These are phyloP conservation scores for Sebastes baramenuke DNA, from an alignment of 2,797 vertebrate species.

Conservation along the genomic window DNA sequence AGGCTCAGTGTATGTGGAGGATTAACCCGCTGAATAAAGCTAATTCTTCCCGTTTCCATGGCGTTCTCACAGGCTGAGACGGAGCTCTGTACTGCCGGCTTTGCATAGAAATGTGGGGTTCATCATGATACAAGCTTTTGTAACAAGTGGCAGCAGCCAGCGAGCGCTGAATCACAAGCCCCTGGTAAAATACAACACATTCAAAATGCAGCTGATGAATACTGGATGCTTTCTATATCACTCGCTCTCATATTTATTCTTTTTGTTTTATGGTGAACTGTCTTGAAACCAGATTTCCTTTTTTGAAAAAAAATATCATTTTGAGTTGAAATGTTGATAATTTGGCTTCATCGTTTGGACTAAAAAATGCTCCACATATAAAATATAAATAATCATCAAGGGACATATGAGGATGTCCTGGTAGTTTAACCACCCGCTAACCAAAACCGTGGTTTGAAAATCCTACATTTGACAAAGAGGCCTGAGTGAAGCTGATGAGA, in stretches of 20 bases:
- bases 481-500: background rate
- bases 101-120: background rate
- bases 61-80: background rate
- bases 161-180: background rate
- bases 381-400: background rate
- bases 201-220: background rate
- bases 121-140: background rate
- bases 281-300: background rate
- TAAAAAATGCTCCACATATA: background rate
- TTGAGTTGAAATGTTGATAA: background rate
- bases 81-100: background rate
- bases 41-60: background rate
- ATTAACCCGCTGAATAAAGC: conserved; percentile 10
- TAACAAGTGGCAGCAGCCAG: background rate
- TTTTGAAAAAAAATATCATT: background rate
- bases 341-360: background rate
- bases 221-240: background rate
- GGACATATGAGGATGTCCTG: background rate
- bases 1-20: background rate
- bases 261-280: background rate
- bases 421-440: background rate
- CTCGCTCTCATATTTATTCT: background rate
- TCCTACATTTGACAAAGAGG: background rate
- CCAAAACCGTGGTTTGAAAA: background rate
- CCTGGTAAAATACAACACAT: background rate